These are phyloP conservation scores for Cyclargus thomasi DNA, from an alignment of 1,140 invertebrate species.

Conservation along the genomic window DNA sequence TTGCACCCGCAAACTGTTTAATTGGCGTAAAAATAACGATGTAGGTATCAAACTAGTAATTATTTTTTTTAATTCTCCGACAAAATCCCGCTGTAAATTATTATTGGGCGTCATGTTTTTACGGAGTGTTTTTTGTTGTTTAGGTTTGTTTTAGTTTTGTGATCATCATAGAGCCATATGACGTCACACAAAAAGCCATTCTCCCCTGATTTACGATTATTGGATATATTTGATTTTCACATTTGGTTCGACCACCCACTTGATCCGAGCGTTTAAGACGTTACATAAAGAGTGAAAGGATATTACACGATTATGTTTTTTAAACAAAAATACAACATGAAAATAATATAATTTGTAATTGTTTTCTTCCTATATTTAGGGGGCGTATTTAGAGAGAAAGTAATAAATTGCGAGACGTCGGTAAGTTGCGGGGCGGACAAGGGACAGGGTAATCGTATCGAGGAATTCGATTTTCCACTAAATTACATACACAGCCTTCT, in stretches of 20 bases:
- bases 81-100: conserved; percentile 7
- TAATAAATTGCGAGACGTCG: not conserved
- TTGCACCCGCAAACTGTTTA: conserved; percentile 48
- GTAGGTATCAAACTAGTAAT: conserved; percentile 34
- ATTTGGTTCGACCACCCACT: too few relatives aligned
- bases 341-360: too few relatives aligned
- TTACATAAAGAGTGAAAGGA: too few relatives aligned
- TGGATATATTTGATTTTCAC: too few relatives aligned
- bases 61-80: conserved; percentile 18
- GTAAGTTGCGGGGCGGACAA: conserved; percentile 12
- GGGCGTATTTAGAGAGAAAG: not conserved
- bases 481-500: conserved; percentile 59
- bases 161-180: too few relatives aligned
- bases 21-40: conserved; percentile 71
- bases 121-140: not conserved
- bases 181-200: too few relatives aligned
- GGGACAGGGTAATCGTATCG: conserved; percentile 62
- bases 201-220: too few relatives aligned
- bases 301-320: too few relatives aligned
- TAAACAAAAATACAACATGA: too few relatives aligned
- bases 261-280: too few relatives aligned
- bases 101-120: not conserved
- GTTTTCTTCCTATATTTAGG: not conserved
- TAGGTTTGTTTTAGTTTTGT: too few relatives aligned
- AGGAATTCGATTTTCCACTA: conserved; percentile 73